phyloP scores from a whole-genome alignment of 2,113 vertebrate species.

The Carassius carassius region DNA sequence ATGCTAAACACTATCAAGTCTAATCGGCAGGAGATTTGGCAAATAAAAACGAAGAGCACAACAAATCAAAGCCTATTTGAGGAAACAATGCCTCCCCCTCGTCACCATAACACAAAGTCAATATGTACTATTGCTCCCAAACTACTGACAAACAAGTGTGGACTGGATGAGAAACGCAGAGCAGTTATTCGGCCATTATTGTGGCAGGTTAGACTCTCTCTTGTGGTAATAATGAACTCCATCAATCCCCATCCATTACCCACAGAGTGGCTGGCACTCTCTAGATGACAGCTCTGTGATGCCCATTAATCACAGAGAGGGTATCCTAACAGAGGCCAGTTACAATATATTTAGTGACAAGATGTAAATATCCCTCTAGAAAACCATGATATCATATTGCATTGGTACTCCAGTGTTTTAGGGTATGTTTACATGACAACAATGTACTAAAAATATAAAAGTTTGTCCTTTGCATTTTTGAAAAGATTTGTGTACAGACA shows the following conservation, averaged over 20 bases:
- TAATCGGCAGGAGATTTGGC: background rate
- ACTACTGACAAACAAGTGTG: conserved; percentile 34
- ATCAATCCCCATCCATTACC: conserved; percentile 25
- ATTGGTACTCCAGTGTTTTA: background rate
- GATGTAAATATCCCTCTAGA: background rate
- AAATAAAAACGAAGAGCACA: conserved; percentile 38
- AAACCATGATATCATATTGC: background rate
- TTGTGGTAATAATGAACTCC: conserved; percentile 33
- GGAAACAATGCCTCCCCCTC: conserved; percentile 23
- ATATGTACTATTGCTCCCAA: conserved; percentile 31
- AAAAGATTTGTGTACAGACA: background rate
- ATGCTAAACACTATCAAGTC: conserved; percentile 40
- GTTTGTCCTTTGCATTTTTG: too few species aligned
- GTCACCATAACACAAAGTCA: conserved; percentile 33
- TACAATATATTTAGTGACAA: conserved; percentile 19
- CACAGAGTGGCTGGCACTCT: conserved; percentile 23
- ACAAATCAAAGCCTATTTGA: conserved; percentile 40
- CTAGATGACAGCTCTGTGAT: conserved; percentile 5
- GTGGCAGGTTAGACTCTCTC: conserved; percentile 33
- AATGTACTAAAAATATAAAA: too few species aligned
- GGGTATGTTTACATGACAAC: too few species aligned
- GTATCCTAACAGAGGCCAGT: background rate
- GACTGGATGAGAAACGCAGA: background rate
- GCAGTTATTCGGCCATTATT: conserved; percentile 29
- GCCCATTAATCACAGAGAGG: conserved; percentile 20